These are phyloP conservation scores for Nixonia krombeini DNA, from an alignment of 1,140 invertebrate genomes.

Conservation along the genomic window DNA sequence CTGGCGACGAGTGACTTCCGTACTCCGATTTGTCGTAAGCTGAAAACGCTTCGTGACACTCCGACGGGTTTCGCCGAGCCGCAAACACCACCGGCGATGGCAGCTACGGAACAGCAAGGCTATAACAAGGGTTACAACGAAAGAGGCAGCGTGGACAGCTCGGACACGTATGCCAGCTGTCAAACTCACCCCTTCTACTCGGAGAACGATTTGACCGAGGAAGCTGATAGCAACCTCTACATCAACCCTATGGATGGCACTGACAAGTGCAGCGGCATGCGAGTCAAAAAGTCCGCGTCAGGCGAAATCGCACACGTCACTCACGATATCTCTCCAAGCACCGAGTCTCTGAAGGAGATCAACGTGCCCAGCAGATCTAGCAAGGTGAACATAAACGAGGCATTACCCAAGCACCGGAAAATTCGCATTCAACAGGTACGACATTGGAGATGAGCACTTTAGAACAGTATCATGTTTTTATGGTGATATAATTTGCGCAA, in stretches of 20 bases:
- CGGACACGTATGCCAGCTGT: slow-evolving; percentile 95
- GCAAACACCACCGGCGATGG: slow-evolving; percentile 21
- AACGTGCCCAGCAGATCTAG: slow-evolving; percentile 61
- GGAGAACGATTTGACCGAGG: slow-evolving; percentile 83
- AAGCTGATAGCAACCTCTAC: slow-evolving; percentile 87
- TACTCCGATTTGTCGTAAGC: slow-evolving; percentile 84
- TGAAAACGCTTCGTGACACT: slow-evolving; percentile 76
- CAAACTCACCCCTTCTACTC: slow-evolving; percentile 94
- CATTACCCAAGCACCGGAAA: slow-evolving; percentile 86
- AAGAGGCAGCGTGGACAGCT: slow-evolving; percentile 84
- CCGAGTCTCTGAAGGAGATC: slow-evolving; percentile 64
- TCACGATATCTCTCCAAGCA: slow-evolving; percentile 55
- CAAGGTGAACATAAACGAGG: slow-evolving; percentile 78
- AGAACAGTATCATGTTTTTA: slow-evolving; percentile 1
- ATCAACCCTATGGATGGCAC: slow-evolving; percentile 88
- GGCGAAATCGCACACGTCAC: slow-evolving; percentile 77
- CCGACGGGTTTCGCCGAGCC: slow-evolving; percentile 68
- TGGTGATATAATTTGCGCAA: not conserved
- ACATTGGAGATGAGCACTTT: slow-evolving; percentile 6
- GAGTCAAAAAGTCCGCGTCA: slow-evolving; percentile 84
- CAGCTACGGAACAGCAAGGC: slow-evolving; percentile 32
- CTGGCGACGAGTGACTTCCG: slow-evolving; percentile 83
- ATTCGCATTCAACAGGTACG: slow-evolving; percentile 86
- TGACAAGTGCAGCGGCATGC: slow-evolving; percentile 57
- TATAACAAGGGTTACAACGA: slow-evolving; percentile 74